Base-by-base conservation (phyloP, 2,797 vertebrate genomes). In the Gadopsis bispinosus region DNA sequence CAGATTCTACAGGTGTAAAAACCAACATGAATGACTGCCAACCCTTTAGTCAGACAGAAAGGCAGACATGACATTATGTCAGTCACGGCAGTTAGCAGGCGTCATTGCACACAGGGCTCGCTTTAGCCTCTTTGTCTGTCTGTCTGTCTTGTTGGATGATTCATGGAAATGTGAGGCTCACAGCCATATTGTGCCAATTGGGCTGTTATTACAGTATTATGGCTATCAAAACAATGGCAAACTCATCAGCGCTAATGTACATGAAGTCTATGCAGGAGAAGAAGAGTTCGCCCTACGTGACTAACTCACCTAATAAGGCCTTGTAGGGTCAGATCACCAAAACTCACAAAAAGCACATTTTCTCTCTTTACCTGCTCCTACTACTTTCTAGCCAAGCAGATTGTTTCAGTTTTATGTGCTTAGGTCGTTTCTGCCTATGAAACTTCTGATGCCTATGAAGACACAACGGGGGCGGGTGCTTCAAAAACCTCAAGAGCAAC, bases 1-100 rank as follows among this genome's bases (percentile, higher is more conserved):
- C 33, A 56, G 19, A 48, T 2, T 20, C 22, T 26, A 50, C 61
- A 17, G 4, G 7, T 26, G 12, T 33, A 17, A 31, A 50, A 20
- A 12, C 1, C 6, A 2, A 16, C 3, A 35, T 48, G 5, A 4
- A 50, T 39, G 53, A 20, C 48, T n/a, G 41, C 3, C 12, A 55
- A 53, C 35, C 58, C 5, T 35, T 31, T 0, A 59, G 7, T 22
- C 17, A 69, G 62, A 58, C 48, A 62, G 7, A 41, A 3, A 64
- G 22, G 71, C 51, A 81, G 66, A 78, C 60, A 20, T 63, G 41
- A 80, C 55, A 62, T 78, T 12, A 79, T 13, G 9, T 60, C 17
- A 55, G 54, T 67, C 35, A 48, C 51, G 54, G 61, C 6, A 17
- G 4, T 37, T 7, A 14, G 4, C 5, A 51, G 51, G 4, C 26